Conservation (phyloP, 2,888 invertebrate genomes). For the Drosophila aldrichi region DNA sequence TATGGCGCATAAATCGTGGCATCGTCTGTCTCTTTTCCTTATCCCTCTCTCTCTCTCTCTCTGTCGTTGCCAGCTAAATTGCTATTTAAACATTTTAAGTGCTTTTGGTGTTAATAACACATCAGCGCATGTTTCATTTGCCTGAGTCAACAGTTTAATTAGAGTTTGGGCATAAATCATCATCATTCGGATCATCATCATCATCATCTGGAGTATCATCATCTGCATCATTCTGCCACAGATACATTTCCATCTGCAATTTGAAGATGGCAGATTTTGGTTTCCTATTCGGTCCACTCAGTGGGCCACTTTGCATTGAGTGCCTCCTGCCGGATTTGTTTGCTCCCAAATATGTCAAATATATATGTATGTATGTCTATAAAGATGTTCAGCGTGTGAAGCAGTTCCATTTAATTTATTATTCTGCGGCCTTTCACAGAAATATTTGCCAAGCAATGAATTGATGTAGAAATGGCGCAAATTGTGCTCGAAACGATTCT, state of each 20-base stretch:
- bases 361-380: no score
- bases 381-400: slow-evolving; percentile 13
- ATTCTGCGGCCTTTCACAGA: neutral
- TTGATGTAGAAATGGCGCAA: neutral
- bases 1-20: slow-evolving; percentile 16
- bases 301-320: slow-evolving; percentile 12
- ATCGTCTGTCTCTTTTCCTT: neutral
- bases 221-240: slow-evolving; percentile 8
- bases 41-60: neutral
- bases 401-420: slow-evolving; percentile 17
- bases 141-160: slow-evolving; percentile 75
- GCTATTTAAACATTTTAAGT: slow-evolving; percentile 76
- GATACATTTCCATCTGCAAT: slow-evolving; percentile 37
- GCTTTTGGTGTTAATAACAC: slow-evolving; percentile 74
- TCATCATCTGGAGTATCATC: slow-evolving; percentile 17
- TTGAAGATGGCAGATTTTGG: slow-evolving; percentile 25
- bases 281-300: slow-evolving; percentile 11
- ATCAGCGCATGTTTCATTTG: slow-evolving; percentile 75
- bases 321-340: slow-evolving; percentile 17
- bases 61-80: slow-evolving; percentile 31
- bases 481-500: neutral
- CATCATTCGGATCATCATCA: slow-evolving; percentile 20
- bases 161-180: slow-evolving; percentile 73
- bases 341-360: slow-evolving; percentile 20
- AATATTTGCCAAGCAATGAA: neutral